Evolutionary conservation across 2,888 invertebrate species (phyloP), one percentile per base, ranked within the genome.

Genomic region (Hemaris fuciformis): DNA sequence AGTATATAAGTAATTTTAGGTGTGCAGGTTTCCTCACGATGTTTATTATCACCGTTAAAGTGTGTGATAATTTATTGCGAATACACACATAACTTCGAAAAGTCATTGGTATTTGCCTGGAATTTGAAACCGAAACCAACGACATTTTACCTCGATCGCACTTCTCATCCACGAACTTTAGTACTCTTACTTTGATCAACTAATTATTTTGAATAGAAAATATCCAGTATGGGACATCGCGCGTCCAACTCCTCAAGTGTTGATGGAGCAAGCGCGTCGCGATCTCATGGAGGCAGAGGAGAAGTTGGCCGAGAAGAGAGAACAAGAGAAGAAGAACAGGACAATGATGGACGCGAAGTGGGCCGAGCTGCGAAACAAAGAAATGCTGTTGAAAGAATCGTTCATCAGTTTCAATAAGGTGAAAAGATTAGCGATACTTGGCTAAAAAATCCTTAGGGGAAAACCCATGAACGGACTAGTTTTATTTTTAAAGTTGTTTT

Each of bases 181-280:
- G n/a, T 38, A 13, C 4, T 13, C 1, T n/a, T 38, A 10, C 38
- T 38, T 10, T n/a, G 38, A n/a, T 8, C 0, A 1, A 8, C 8
- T 45, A 8, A 3, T 22, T 25, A 8, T 63, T 66, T 6, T 4
- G 22, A 3, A 10, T 66, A 94, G 94, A 74, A 93, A 93, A 74
- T 93, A 93, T 80, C 94, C 94, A 75, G 93, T 93, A 88, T 94
- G 94, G 94, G 94, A 95, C 71, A 84, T 93, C 0, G 91, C 94
- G 0, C 93, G 94, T 0, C 87, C 89, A 0, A 93, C 93, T 0
- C 94, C 94, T 0, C 91, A 93, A 57, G 91, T 93, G 3, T 83
- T 94, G 62, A 87, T 94, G 78, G 93, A 94, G 64, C 91, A 90
- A 64, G 91, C 93, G 0, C 91, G 90, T 0, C 88, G 93, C 10